Evolutionary conservation across 2,797 vertebrate genomes (phyloP).

Genomic region (Thalassophryne amazonica): DNA sequence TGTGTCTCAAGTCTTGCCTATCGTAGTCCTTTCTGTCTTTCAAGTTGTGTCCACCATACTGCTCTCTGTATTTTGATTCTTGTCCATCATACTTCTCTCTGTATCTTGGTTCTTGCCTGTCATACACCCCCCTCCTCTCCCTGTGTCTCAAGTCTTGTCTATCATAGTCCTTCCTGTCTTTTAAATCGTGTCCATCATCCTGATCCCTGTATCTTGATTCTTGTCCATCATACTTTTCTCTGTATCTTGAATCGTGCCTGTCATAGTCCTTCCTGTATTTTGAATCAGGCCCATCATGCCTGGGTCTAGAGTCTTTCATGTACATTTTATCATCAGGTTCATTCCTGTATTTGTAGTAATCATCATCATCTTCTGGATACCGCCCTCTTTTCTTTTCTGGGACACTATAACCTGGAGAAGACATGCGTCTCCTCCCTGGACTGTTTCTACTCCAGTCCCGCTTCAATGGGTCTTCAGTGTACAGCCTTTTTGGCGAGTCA

Average conservation of each 20-base stretch:
- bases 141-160: slow-evolving; percentile 33
- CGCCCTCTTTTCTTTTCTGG: slow-evolving; percentile 37
- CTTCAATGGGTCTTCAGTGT: slow-evolving; percentile 25
- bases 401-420: slow-evolving; percentile 29
- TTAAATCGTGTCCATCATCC: too few relatives aligned
- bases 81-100: neutral
- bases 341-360: slow-evolving; percentile 31
- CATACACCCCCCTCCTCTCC: slow-evolving; percentile 17
- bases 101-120: slow-evolving; percentile 38
- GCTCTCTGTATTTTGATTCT: too few relatives aligned
- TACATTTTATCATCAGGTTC: slow-evolving; percentile 20
- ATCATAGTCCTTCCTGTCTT: too few relatives aligned
- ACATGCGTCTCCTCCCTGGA: slow-evolving; percentile 31
- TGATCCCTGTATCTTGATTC: slow-evolving; percentile 31
- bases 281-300: slow-evolving; percentile 36
- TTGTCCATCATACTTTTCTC: slow-evolving; percentile 24
- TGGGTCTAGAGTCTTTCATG: slow-evolving; percentile 20
- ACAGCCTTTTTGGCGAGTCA: slow-evolving; percentile 22
- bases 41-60: too few relatives aligned
- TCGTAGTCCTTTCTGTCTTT: too few relatives aligned
- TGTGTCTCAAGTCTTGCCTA: slow-evolving; percentile 36
- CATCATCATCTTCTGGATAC: slow-evolving; percentile 9
- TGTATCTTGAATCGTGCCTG: slow-evolving; percentile 36
- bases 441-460: slow-evolving; percentile 44
- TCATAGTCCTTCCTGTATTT: neutral